These are phyloP conservation scores for Volucella inanis DNA, from an alignment of 2,888 invertebrate species.

Conservation along the genomic window DNA sequence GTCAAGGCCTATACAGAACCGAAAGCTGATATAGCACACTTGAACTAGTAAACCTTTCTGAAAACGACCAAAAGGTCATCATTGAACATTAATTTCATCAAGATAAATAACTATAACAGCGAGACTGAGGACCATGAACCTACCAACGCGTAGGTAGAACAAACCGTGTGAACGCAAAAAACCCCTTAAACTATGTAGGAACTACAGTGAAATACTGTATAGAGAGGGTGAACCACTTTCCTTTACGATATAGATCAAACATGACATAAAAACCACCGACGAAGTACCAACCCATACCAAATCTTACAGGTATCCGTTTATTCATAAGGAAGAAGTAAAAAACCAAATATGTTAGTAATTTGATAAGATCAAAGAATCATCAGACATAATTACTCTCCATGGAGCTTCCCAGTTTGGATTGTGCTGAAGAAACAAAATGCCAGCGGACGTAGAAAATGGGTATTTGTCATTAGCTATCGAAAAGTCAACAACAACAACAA, in stretches of 20 bases:
- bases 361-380: too few species aligned
- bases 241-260: conserved; percentile 33
- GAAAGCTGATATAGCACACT: too few species aligned
- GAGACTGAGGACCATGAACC: not conserved
- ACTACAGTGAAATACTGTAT: conserved; percentile 14
- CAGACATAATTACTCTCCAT: too few species aligned
- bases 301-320: conserved; percentile 11
- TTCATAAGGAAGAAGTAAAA: too few species aligned
- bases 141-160: not conserved
- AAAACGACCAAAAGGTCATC: too few species aligned
- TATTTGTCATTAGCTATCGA: not conserved
- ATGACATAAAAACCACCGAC: conserved; percentile 22
- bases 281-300: conserved; percentile 15
- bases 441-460: too few species aligned
- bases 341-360: too few species aligned
- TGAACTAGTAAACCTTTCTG: too few species aligned
- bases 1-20: too few species aligned
- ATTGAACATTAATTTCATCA: not conserved
- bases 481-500: not conserved
- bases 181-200: conserved; percentile 5
- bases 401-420: too few species aligned
- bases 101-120: not conserved
- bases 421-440: too few species aligned
- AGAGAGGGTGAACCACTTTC: conserved; percentile 17
- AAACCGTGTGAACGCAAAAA: conserved; percentile 20